A percentile compares a stretch with the other conserved stretches of the same genome.
Evolutionary conservation across 2,797 vertebrate genomes (phyloP).

Genomic region (Neosilurus hyrtlii): DNA sequence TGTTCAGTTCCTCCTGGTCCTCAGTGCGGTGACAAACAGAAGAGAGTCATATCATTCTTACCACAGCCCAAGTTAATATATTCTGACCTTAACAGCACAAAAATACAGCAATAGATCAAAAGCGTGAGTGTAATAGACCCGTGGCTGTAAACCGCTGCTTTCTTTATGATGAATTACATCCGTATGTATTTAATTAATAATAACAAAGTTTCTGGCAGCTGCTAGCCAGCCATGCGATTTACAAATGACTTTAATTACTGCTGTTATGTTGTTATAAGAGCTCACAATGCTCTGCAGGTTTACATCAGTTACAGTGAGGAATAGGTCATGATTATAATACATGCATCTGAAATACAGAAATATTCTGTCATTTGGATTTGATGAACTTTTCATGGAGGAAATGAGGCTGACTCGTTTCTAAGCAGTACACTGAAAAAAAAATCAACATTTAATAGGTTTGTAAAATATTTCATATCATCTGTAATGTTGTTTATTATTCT

Average conservation of each 20-base stretch:
- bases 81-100: constrained; percentile 42
- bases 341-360: background rate
- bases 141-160: constrained; percentile 35
- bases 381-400: background rate
- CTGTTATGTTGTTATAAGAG: constrained; percentile 25
- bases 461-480: constrained; percentile 11
- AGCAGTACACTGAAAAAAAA: background rate
- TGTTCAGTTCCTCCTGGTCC: constrained; percentile 36
- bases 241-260: constrained; percentile 41
- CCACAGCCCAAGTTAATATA: constrained; percentile 46
- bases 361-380: constrained; percentile 7
- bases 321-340: background rate
- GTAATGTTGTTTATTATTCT: background rate
- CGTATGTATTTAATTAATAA: constrained; percentile 39
- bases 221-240: constrained; percentile 25
- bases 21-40: constrained; percentile 47
- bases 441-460: background rate
- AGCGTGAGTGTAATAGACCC: constrained; percentile 43
- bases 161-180: constrained; percentile 47
- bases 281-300: constrained; percentile 11
- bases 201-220: constrained; percentile 46
- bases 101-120: constrained; percentile 56
- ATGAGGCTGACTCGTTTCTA: background rate
- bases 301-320: constrained; percentile 17
- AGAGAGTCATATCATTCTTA: constrained; percentile 43